Conservation (phyloP, 2,113 vertebrate genomes). For the Megaceryle torquata region DNA sequence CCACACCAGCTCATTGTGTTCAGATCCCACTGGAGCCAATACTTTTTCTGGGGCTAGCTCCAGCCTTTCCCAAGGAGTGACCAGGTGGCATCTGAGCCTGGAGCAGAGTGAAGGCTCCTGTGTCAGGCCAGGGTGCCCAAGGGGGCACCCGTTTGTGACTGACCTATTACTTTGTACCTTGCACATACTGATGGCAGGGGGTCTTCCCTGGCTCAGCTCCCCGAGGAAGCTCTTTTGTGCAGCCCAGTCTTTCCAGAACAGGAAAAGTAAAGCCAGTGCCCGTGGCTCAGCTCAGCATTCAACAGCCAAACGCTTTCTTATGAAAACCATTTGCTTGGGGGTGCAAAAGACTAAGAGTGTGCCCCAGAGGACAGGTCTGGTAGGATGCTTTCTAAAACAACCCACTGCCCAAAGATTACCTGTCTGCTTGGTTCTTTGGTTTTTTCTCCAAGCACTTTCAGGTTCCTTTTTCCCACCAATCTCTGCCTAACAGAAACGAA, state of each 20-base stretch:
- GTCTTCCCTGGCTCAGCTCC: background rate
- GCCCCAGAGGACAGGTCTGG: background rate
- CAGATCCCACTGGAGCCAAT: background rate
- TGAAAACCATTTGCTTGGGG: background rate
- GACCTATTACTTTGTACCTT: background rate
- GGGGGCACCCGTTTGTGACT: rapidly evolving
- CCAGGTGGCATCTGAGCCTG: background rate
- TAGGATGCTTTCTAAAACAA: background rate
- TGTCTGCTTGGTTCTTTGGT: background rate
- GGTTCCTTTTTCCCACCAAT: background rate
- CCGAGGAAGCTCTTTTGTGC: rapidly evolving
- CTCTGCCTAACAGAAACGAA: background rate
- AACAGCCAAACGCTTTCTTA: background rate
- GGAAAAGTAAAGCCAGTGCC: background rate
- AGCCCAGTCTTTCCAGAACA: background rate
- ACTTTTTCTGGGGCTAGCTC: no score
- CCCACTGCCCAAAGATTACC: rapidly evolving
- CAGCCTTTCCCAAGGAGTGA: background rate
- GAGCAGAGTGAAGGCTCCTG: background rate
- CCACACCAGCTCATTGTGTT: background rate
- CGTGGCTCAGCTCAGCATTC: background rate
- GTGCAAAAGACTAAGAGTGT: background rate
- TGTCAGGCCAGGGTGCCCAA: background rate
- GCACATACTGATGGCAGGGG: background rate
- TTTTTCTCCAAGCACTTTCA: background rate